Evolutionary conservation across 2,113 vertebrate species (phyloP).

Genomic region (Origma solitaria): DNA sequence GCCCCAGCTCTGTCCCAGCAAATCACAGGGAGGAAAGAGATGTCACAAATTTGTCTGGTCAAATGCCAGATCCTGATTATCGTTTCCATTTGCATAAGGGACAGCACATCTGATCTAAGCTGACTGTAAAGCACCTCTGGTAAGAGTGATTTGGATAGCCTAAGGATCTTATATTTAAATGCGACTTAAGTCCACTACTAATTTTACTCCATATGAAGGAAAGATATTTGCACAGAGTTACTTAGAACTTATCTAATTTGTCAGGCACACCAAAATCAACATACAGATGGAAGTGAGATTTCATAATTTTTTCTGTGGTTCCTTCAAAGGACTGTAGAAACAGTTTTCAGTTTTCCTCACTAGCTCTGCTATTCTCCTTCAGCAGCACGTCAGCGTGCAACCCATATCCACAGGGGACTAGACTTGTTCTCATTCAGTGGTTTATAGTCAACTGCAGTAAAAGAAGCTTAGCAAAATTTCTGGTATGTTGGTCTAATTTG

Average conservation of each 20-base stretch:
- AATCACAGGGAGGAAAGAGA: not conserved
- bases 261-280: not conserved
- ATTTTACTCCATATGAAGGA: conserved; percentile 19
- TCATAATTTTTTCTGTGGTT: not conserved
- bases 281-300: not conserved
- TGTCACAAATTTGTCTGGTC: conserved; percentile 12
- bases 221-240: not conserved
- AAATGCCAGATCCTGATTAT: conserved; percentile 37
- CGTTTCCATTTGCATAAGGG: conserved; percentile 5
- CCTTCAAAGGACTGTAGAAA: not conserved
- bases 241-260: not conserved
- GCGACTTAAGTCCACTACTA: not conserved
- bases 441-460: not conserved
- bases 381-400: not conserved
- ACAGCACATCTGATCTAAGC: conserved; percentile 27
- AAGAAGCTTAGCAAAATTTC: not conserved
- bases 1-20: not conserved
- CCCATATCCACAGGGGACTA: not conserved
- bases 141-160: conserved; percentile 26
- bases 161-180: conserved; percentile 48
- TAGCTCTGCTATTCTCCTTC: not conserved
- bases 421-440: not conserved
- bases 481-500: not conserved
- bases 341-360: not conserved
- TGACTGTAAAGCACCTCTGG: conserved; percentile 23